Conservation (phyloP, 2,888 invertebrate genomes). For the Elegia similella region DNA sequence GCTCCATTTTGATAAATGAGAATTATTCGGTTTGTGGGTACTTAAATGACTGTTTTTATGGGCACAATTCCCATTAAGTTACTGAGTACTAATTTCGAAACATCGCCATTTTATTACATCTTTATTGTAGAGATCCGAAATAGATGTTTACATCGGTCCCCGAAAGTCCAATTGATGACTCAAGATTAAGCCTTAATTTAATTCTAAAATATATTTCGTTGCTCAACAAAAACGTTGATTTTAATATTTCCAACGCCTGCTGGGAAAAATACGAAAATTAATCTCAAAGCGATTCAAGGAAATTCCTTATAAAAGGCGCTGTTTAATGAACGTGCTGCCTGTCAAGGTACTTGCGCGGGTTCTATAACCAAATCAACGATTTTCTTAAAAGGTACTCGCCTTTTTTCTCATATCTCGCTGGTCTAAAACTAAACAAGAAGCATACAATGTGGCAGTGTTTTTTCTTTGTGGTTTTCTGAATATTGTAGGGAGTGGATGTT, state of each 20-base stretch:
- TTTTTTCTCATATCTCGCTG: no score
- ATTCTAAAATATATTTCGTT: no score
- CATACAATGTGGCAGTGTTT: no score
- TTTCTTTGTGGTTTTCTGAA: no score
- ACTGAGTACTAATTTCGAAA: slow-evolving; percentile 11
- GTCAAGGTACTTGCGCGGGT: not conserved
- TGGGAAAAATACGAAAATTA: not conserved
- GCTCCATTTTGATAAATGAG: slow-evolving; percentile 39
- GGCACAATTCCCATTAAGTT: slow-evolving; percentile 12
- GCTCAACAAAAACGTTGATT: no score
- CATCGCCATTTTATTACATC: slow-evolving; percentile 13
- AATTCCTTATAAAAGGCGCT: not conserved
- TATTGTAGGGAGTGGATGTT: no score
- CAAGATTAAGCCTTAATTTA: no score
- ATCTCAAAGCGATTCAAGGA: not conserved
- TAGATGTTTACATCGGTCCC: not conserved
- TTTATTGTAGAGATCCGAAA: not conserved
- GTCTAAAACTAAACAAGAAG: no score
- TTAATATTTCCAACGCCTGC: slow-evolving; percentile 1
- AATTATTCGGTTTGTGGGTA: slow-evolving; percentile 24
- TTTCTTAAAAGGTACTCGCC: no score
- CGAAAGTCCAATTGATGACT: not conserved
- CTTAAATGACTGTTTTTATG: slow-evolving; percentile 20
- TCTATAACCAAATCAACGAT: no score
- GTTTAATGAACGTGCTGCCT: not conserved